phyloP scores from a whole-genome alignment of 2,797 vertebrate species.

The Hydrocynus forskahlii region DNA sequence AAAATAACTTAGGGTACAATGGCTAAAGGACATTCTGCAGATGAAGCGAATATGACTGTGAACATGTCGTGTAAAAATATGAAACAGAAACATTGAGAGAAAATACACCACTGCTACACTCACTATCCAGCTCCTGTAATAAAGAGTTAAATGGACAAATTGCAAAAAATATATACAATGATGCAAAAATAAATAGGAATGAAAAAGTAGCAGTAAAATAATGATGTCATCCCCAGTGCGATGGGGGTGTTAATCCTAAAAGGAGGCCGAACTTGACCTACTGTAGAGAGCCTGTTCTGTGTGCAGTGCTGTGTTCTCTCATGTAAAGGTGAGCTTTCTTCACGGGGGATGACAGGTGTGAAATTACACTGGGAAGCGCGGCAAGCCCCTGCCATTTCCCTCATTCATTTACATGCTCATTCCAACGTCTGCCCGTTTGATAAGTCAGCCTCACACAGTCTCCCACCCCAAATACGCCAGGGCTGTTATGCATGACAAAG shows the following conservation, averaged over 20 bases:
- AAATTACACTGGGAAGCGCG: conserved; percentile 80
- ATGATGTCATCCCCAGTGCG: background rate
- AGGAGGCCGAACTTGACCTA: conserved; percentile 21
- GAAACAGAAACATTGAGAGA: background rate
- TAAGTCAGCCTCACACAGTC: conserved; percentile 26
- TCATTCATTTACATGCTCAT: conserved; percentile 75
- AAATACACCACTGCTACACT: background rate
- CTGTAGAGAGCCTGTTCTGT: conserved; percentile 59
- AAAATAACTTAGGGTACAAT: background rate
- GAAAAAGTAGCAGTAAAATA: background rate
- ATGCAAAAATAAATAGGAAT: background rate
- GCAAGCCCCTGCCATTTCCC: conserved; percentile 76
- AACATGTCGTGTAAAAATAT: background rate
- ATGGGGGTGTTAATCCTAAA: conserved; percentile 14
- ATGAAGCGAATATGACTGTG: background rate
- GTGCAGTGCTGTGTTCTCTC: conserved; percentile 67
- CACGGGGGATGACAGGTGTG: conserved; percentile 81
- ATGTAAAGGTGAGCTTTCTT: conserved; percentile 80
- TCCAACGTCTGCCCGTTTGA: conserved; percentile 47
- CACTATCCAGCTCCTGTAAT: no score
- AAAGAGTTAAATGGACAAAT: no score
- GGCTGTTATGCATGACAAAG: conserved; percentile 32
- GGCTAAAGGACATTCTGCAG: no score
- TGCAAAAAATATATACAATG: no score
- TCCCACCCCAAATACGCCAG: conserved; percentile 24